Base-by-base conservation (phyloP, 1,140 invertebrate genomes). In the Heterodera carotae region DNA sequence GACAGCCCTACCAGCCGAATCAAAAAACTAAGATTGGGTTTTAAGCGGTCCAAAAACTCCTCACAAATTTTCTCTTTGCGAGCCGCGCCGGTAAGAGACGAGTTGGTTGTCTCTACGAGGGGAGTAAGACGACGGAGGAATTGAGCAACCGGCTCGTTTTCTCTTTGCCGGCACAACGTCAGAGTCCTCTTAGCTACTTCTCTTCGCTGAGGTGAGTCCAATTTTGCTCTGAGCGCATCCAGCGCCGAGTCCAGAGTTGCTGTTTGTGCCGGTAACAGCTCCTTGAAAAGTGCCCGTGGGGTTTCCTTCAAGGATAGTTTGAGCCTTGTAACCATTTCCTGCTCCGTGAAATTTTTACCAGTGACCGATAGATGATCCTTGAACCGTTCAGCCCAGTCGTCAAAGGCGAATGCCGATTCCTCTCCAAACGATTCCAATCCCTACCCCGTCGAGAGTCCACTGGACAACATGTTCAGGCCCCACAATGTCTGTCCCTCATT, bases 41-140 rank as follows among this genome's bases (percentile, higher is more conserved):
- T 68, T 27, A 68, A 22, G 6, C 66, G 27, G n/a, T 68, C 66
- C 39, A 68, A 27, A 25, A 68, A 68, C 25, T 68, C 66, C 66
- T 68, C 66, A 68, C 66, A 68, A 27, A 68, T 25, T 29, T 68
- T 68, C n/a, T 68, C 66, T 25, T 68, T 68, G 33, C 66, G 33
- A 18, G 6, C 6, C 4, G 22, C 39, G 6, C n/a, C 66, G 22
- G 18, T 68, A 4, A 36, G 25, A 8, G 67, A 69, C 8, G 29
- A 8, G 25, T 69, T 69, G 0, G 43, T 27, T 33, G 43, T 3
- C 8, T 69, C 67, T 3, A 69, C 29, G 7, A 69, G 12, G 2
- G 67, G 67, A 6, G 25, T 69, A 0, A 69, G 10, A 2, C 67
- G 25, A 10, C 43, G 29, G 22, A 69, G 7, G 25, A 69, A 69